Evolutionary conservation across 2,888 invertebrate species (phyloP), one percentile per base, ranked within the genome.

Genomic region (Agrilus cyanescens): DNA sequence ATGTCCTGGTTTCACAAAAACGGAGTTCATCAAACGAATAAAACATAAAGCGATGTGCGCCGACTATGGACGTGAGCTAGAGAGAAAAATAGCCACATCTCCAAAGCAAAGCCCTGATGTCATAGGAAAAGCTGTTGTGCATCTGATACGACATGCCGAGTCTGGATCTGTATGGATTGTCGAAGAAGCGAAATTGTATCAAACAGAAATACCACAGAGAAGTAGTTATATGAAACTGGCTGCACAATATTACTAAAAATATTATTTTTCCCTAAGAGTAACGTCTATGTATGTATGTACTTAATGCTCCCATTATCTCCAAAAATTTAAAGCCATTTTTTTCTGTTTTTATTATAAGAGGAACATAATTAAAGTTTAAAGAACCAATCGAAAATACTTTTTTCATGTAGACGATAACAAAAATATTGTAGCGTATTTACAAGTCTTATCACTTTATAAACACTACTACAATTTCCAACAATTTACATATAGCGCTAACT

Each of bases 1-100:
- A 31, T 66, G 67, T 46, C 62, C 66, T 0, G 67, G 67, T 12
- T 54, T 64, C 13, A 65, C 66, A 1, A 48, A 55, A 32, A 67
- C 65, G 0, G 49, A 55, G 12, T 57, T 63, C 43, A 50, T 65
- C 20, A 57, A 59, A 38, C 55, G 57, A 29, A 47, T 53, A 4
- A 46, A 48, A 8, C 46, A 49, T 30, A 56, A 53, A 15, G 56
- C 57, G 12, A 50, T 61, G 48, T 54, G 52, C 12, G 49, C 48
- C 3, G 41, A 45, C 18, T 46, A 57, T 47, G 55, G 57, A 5
- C 46, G 42, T 16, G 53, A 55, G 12, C 34, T 62, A 14, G 46
- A 46, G 18, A 43, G 45, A 10, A 41, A 45, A 25, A 32, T 60
- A 15, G 52, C 48, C 10, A 52, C 48, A 5, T 46, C 52, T 5